These are phyloP conservation scores for Ridgeia piscesae DNA, from an alignment of 1,140 invertebrate genomes.

Conservation along the genomic window DNA sequence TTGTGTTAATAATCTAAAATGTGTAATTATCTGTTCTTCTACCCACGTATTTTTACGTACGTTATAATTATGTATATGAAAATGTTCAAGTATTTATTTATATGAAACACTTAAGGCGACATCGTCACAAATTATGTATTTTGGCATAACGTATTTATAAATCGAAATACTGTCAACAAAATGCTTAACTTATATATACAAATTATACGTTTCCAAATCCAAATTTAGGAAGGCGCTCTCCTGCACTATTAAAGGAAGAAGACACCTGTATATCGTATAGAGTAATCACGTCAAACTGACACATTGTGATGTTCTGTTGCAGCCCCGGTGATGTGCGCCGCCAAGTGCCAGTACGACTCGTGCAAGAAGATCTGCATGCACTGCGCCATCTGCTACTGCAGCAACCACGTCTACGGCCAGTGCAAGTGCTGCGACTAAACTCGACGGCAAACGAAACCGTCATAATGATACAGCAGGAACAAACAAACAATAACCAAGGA, in stretches of 20 bases:
- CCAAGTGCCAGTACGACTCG: background rate
- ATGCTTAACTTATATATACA: background rate
- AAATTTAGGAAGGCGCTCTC: background rate
- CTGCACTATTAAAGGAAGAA: background rate
- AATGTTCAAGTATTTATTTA: too few relatives aligned
- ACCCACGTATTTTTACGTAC: too few relatives aligned
- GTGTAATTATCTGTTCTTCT: too few relatives aligned
- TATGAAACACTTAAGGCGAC: too few relatives aligned
- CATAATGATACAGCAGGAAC: background rate
- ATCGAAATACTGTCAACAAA: too few relatives aligned
- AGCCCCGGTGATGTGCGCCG: background rate
- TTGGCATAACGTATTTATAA: too few relatives aligned
- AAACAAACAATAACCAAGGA: background rate
- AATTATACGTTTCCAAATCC: background rate
- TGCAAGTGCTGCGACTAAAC: background rate
- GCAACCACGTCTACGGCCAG: background rate
- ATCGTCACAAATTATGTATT: too few relatives aligned
- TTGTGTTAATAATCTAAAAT: too few relatives aligned
- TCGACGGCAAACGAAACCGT: background rate
- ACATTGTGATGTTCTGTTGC: background rate
- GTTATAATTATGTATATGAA: too few relatives aligned
- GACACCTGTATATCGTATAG: background rate
- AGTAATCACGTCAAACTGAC: background rate
- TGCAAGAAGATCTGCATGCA: background rate
- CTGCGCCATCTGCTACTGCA: slow-evolving; percentile 3